A percentile compares a stretch with the other conserved stretches of the same genome.
Conservation (phyloP, 1,140 invertebrate species). For the Microplitis mediator region DNA sequence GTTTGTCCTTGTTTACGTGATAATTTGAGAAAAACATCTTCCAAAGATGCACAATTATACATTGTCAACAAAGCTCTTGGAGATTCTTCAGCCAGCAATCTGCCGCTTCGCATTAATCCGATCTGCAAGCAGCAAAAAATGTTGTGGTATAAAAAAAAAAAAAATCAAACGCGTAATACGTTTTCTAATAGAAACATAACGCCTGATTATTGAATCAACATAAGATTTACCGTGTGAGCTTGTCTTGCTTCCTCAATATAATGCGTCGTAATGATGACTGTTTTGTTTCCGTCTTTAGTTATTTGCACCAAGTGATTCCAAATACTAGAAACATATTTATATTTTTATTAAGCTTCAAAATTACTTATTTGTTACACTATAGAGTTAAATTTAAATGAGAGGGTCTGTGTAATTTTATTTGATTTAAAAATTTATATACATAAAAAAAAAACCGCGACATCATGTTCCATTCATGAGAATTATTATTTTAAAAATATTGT, state of each 20-base stretch:
- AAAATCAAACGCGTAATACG: neutral
- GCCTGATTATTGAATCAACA: conserved; percentile 11
- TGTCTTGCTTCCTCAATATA: conserved; percentile 92
- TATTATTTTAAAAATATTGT: neutral
- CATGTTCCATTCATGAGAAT: conserved; percentile 40
- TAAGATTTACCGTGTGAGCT: conserved; percentile 76
- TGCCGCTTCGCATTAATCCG: conserved; percentile 91
- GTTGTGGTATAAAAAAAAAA: neutral
- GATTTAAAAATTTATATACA: neutral
- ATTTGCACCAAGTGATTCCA: conserved; percentile 90
- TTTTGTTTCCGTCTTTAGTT: conserved; percentile 80
- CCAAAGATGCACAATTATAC: conserved; percentile 83
- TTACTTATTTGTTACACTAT: too few species aligned
- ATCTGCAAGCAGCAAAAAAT: conserved; percentile 67
- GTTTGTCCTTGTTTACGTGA: conserved; percentile 70
- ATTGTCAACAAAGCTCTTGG: conserved; percentile 82
- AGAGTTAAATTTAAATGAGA: too few species aligned
- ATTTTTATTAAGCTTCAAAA: too few species aligned
- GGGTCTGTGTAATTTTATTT: too few species aligned
- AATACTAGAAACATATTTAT: conserved; percentile 66
- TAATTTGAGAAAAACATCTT: conserved; percentile 93
- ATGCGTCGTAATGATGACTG: conserved; percentile 93
- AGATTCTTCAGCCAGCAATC: conserved; percentile 89
- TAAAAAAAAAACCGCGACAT: conserved; percentile 8
- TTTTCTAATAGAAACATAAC: neutral